Conservation (phyloP, 2,888 invertebrate species). For the Dichetophora obliterata region DNA sequence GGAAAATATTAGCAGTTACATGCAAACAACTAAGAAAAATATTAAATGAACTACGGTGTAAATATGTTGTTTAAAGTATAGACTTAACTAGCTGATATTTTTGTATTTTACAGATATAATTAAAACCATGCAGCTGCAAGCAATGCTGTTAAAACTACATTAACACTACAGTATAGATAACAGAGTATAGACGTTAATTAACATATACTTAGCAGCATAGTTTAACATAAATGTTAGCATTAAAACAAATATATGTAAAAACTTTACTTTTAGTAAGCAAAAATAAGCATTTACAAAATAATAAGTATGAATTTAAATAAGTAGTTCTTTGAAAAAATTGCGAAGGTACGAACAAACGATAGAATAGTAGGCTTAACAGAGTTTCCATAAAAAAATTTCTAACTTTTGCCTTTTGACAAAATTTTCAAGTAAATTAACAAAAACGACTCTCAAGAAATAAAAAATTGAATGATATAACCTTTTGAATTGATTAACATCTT, state of each 20-base stretch:
- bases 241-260: background rate
- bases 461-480: conserved; percentile 7
- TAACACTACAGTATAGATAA: background rate
- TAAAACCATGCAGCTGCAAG: background rate
- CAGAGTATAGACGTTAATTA: background rate
- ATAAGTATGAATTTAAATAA: conserved; percentile 27
- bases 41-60: conserved; percentile 15
- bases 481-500: background rate
- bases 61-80: conserved; percentile 7
- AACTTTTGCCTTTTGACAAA: conserved; percentile 36
- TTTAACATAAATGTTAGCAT: conserved; percentile 25
- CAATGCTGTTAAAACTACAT: conserved; percentile 17
- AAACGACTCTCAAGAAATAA: background rate
- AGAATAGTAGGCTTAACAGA: conserved; percentile 4
- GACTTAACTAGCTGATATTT: conserved; percentile 36
- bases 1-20: background rate
- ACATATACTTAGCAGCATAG: conserved; percentile 28
- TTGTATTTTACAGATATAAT: conserved; percentile 37
- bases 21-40: conserved; percentile 6
- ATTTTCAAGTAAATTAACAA: conserved; percentile 12
- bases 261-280: conserved; percentile 12
- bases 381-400: conserved; percentile 21
- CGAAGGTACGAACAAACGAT: background rate
- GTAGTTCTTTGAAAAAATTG: conserved; percentile 17
- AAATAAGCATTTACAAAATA: conserved; percentile 34